Percentiles rank a stretch among this genome's conserved stretches.
These are phyloP conservation scores for Acanthopagrus latus DNA, from an alignment of 2,797 vertebrate species.

Conservation along the genomic window DNA sequence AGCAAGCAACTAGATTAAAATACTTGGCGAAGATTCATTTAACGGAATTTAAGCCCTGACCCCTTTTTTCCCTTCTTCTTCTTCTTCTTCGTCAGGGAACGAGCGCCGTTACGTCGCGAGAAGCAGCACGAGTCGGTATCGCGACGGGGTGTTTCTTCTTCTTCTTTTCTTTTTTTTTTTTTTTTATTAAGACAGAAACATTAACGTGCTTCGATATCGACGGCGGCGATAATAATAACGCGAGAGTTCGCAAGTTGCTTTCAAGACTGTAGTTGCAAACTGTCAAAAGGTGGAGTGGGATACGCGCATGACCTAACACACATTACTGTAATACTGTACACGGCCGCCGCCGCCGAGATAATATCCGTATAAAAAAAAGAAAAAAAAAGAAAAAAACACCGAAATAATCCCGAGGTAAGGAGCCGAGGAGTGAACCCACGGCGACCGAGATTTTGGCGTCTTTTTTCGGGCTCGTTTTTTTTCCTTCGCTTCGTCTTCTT, in stretches of 20 bases:
- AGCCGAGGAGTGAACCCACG: constrained; percentile 70
- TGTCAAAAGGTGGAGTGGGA: constrained; percentile 91
- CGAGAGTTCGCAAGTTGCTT: constrained; percentile 88
- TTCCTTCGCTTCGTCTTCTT: constrained; percentile 71
- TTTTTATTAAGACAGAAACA: constrained; percentile 71
- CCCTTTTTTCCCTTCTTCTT: constrained; percentile 52
- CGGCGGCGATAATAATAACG: constrained; percentile 83
- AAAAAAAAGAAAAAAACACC: not conserved
- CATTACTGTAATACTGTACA: constrained; percentile 86
- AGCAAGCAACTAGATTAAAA: constrained; percentile 59
- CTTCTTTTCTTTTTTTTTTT: too few species aligned
- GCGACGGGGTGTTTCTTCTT: constrained; percentile 53
- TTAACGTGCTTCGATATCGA: constrained; percentile 73
- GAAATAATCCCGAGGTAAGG: constrained; percentile 87
- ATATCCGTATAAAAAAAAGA: constrained; percentile 81
- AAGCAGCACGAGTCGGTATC: constrained; percentile 76
- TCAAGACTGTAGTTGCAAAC: constrained; percentile 86
- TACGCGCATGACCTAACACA: constrained; percentile 86
- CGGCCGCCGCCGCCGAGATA: constrained; percentile 83
- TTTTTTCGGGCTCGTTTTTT: constrained; percentile 56
- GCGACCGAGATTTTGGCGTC: constrained; percentile 59
- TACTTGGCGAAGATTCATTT: constrained; percentile 68
- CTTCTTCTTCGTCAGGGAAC: constrained; percentile 74
- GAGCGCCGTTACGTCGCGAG: constrained; percentile 82
- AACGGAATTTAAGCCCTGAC: constrained; percentile 78